Conservation (phyloP, 2,797 vertebrate genomes). For the Diglossa cyanea region DNA sequence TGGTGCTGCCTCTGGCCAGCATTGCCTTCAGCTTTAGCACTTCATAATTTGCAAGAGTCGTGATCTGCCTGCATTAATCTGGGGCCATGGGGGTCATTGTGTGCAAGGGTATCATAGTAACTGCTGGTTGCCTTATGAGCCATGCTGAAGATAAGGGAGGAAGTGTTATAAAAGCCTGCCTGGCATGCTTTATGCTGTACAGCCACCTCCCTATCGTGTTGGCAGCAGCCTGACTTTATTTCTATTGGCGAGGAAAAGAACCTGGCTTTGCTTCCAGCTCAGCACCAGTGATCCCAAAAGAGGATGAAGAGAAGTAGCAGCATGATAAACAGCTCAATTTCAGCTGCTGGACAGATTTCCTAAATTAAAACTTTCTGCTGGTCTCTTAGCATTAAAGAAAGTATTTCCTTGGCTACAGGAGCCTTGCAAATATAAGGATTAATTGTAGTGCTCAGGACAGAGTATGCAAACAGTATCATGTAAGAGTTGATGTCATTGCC, state of each 20-base stretch:
- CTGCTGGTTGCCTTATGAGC: constrained; percentile 3
- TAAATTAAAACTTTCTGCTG: background rate
- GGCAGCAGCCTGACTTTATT: constrained; percentile 13
- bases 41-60: constrained; percentile 2
- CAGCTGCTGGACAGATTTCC: background rate
- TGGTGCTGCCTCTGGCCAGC: background rate
- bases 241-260: background rate
- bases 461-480: background rate
- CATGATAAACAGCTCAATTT: constrained; percentile 3
- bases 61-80: background rate
- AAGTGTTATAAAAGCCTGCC: constrained; percentile 1
- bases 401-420: constrained; percentile 5
- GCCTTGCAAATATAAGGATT: background rate
- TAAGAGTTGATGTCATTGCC: background rate
- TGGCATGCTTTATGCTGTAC: background rate
- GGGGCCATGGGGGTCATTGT: background rate
- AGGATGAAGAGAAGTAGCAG: constrained; percentile 4
- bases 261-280: background rate
- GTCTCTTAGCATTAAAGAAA: background rate
- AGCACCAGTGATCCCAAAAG: background rate
- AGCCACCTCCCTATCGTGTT: background rate
- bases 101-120: background rate
- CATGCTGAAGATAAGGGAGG: background rate
- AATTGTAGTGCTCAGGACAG: background rate
- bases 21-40: constrained; percentile 16